Evolutionary conservation across 2,797 vertebrate species (phyloP).

Genomic region (Spatula versicolor): DNA sequence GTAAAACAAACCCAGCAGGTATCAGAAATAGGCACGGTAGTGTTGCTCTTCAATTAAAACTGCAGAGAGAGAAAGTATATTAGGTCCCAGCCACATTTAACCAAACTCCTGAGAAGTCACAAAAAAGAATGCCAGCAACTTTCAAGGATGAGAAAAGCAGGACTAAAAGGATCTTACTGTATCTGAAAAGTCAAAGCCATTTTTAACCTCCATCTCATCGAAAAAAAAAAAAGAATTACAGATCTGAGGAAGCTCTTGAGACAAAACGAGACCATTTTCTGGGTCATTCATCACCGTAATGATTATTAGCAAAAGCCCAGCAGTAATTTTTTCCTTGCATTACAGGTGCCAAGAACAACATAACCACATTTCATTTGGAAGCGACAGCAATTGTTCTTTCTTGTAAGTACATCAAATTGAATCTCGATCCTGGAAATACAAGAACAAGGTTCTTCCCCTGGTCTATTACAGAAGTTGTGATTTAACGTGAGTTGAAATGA

Average conservation of each 20-base stretch:
- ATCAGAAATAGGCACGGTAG: neutral
- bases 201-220: neutral
- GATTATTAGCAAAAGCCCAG: neutral
- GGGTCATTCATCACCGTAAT: neutral
- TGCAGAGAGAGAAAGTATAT: neutral
- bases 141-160: neutral
- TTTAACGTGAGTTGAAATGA: neutral
- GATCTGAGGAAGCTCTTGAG: neutral
- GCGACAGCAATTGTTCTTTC: neutral
- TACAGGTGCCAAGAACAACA: constrained; percentile 12
- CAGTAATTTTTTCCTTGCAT: neutral
- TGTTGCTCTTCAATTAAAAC: neutral
- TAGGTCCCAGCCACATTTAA: neutral
- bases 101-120: neutral
- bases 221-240: neutral
- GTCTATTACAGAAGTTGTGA: neutral
- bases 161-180: neutral
- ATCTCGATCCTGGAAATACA: neutral
- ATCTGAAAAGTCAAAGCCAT: neutral
- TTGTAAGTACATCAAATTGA: neutral
- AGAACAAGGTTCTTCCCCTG: neutral
- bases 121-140: neutral
- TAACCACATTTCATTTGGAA: neutral
- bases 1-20: neutral
- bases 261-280: constrained; percentile 19